Conservation (phyloP, 2,888 invertebrate genomes). For the Proisotoma minuta region DNA sequence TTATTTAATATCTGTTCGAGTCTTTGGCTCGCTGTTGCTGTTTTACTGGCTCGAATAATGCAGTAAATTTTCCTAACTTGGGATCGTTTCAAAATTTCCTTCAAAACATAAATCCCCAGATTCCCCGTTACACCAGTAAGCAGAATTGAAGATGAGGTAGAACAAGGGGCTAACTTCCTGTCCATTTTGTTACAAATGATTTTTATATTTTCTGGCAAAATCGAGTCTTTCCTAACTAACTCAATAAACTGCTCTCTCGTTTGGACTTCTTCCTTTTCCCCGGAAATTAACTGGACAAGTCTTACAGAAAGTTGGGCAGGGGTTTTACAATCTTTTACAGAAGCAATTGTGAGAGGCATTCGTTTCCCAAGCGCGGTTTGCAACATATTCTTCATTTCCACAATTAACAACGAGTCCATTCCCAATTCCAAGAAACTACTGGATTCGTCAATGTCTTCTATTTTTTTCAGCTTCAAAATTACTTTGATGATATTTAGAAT, state of each 20-base stretch:
- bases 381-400: slow-evolving; percentile 1
- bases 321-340: slow-evolving; percentile 29
- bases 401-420: not conserved
- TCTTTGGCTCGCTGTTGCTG: slow-evolving; percentile 1
- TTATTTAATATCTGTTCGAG: not conserved
- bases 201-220: slow-evolving; percentile 17
- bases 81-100: not conserved
- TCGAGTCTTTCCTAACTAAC: slow-evolving; percentile 18
- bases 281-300: slow-evolving; percentile 16
- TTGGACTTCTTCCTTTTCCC: not conserved
- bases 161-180: not conserved
- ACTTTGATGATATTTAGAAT: not conserved
- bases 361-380: not conserved
- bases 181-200: no score
- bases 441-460: not conserved
- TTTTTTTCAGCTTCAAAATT: not conserved
- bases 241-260: slow-evolving; percentile 7
- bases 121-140: slow-evolving; percentile 27
- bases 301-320: not conserved
- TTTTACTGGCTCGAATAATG: slow-evolving; percentile 9
- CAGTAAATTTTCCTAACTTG: slow-evolving; percentile 19
- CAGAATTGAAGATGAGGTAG: slow-evolving; percentile 13
- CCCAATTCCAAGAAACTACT: not conserved
- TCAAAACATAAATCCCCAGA: slow-evolving; percentile 21
- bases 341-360: slow-evolving; percentile 10